phyloP scores from a whole-genome alignment of 2,113 vertebrate species.

The Carassius gibelio region DNA sequence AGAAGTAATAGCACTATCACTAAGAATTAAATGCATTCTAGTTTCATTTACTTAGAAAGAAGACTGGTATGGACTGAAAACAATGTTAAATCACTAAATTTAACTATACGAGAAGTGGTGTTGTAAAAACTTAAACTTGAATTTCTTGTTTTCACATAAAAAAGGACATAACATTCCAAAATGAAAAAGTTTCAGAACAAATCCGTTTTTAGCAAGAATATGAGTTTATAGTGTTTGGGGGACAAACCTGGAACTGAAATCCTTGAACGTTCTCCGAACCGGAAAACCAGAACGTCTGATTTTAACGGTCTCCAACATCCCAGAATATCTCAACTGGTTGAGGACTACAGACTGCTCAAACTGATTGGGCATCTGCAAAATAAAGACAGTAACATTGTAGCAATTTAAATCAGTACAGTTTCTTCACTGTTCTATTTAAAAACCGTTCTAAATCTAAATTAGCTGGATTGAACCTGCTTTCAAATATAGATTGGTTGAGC shows the following conservation, averaged over 20 bases:
- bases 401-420: not conserved
- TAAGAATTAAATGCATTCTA: not conserved
- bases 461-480: constrained; percentile 18
- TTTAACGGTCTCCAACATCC: constrained; percentile 95
- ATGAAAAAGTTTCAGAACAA: not conserved
- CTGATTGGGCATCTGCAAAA: constrained; percentile 88
- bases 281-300: constrained; percentile 93
- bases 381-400: constrained; percentile 18
- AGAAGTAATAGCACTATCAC: not conserved
- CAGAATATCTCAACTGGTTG: constrained; percentile 96
- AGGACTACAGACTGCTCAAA: constrained; percentile 95
- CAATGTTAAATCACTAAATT: not conserved
- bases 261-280: constrained; percentile 85
- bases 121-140: not conserved
- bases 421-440: not conserved
- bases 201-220: not conserved
- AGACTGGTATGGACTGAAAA: not conserved
- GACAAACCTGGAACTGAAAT: constrained; percentile 89
- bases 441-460: not conserved
- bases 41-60: not conserved
- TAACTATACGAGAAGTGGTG: not conserved
- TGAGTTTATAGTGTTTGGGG: not conserved
- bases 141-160: not conserved
- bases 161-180: not conserved
- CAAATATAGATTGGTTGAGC: constrained; percentile 25